These are phyloP conservation scores for Myathropa florea DNA, from an alignment of 2,888 invertebrate species.

Conservation along the genomic window DNA sequence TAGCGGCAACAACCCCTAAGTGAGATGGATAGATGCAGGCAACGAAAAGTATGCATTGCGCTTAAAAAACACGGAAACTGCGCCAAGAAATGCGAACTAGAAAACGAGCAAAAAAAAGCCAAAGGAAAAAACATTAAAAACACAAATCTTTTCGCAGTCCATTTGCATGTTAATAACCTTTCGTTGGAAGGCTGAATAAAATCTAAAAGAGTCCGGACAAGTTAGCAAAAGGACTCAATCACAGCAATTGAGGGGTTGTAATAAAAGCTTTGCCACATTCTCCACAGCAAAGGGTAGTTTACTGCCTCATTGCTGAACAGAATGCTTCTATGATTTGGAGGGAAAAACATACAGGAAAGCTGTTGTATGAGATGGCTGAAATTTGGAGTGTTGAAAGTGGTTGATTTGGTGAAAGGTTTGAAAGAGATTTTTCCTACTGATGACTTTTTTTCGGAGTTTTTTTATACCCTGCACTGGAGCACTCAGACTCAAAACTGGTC, in stretches of 20 bases:
- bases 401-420: too few relatives aligned
- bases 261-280: conserved; percentile 45
- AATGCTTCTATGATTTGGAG: neutral
- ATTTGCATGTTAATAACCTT: conserved; percentile 67
- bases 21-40: neutral
- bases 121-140: neutral
- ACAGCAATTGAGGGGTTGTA: conserved; percentile 26
- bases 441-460: too few relatives aligned
- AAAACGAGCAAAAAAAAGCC: neutral
- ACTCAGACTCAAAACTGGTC: too few relatives aligned
- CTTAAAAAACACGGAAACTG: conserved; percentile 5
- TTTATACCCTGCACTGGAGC: too few relatives aligned
- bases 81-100: neutral
- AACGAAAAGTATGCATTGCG: neutral
- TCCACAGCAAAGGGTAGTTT: conserved; percentile 33
- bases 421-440: too few relatives aligned
- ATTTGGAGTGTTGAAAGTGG: neutral
- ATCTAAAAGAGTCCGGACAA: conserved; percentile 4
- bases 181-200: conserved; percentile 8
- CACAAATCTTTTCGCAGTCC: conserved; percentile 33
- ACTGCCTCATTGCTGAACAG: conserved; percentile 10
- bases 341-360: neutral
- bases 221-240: conserved; percentile 35
- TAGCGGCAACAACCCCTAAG: neutral
- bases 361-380: neutral